Conservation (phyloP, 1,140 invertebrate species). For the Goniozus legneri region DNA sequence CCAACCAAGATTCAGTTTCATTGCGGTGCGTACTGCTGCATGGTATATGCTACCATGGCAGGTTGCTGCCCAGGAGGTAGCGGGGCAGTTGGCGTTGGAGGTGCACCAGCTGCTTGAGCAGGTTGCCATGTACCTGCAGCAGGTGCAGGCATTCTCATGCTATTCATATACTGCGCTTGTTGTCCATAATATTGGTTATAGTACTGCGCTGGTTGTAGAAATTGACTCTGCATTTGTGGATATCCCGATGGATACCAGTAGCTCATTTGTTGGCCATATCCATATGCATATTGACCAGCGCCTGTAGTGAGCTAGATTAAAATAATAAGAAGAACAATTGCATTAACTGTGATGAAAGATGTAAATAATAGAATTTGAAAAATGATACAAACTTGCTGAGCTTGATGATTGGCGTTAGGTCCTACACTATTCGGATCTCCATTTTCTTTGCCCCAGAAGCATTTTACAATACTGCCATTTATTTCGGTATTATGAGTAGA, state of each 20-base stretch:
- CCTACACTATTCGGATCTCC: slow-evolving; percentile 68
- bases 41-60: slow-evolving; percentile 71
- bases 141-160: slow-evolving; percentile 58
- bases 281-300: slow-evolving; percentile 65
- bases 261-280: slow-evolving; percentile 70
- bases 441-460: slow-evolving; percentile 98
- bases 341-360: not conserved
- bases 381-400: slow-evolving; percentile 51
- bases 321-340: slow-evolving; percentile 3
- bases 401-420: slow-evolving; percentile 55
- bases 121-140: slow-evolving; percentile 56
- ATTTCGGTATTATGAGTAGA: slow-evolving; percentile 96
- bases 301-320: slow-evolving; percentile 43
- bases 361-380: not conserved
- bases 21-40: slow-evolving; percentile 77
- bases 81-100: slow-evolving; percentile 52
- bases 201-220: slow-evolving; percentile 45
- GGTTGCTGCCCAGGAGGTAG: slow-evolving; percentile 57
- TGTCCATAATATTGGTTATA: slow-evolving; percentile 60
- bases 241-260: slow-evolving; percentile 78
- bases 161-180: slow-evolving; percentile 53
- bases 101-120: slow-evolving; percentile 50
- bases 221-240: slow-evolving; percentile 57
- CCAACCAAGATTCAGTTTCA: slow-evolving; percentile 50
- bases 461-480: slow-evolving; percentile 94